A percentile compares a stretch with the other conserved stretches of the same genome.
phyloP scores from a whole-genome alignment of 2,797 vertebrate species.

The Danio choprae region DNA sequence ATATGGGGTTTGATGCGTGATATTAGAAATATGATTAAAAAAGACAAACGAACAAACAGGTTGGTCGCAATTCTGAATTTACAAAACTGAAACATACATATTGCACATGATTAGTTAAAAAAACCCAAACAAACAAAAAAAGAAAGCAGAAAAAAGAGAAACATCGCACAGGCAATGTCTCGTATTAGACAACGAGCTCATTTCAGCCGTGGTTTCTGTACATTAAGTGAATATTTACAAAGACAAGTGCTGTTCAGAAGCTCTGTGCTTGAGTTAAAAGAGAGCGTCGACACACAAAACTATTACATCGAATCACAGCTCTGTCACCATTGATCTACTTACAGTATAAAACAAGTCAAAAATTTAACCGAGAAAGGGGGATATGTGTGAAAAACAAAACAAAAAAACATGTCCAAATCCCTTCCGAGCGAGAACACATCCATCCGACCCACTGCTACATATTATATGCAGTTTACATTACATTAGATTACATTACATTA shows the following conservation, averaged over 20 bases:
- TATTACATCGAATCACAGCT: slow-evolving; percentile 40
- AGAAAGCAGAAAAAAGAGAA: slow-evolving; percentile 24
- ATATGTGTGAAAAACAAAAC: slow-evolving; percentile 46
- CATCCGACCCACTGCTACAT: slow-evolving; percentile 32
- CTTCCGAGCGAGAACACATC: slow-evolving; percentile 37
- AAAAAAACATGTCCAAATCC: slow-evolving; percentile 26
- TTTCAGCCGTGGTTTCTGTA: slow-evolving; percentile 51
- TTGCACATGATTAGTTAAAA: slow-evolving; percentile 74
- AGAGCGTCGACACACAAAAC: slow-evolving; percentile 34
- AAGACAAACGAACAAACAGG: slow-evolving; percentile 55
- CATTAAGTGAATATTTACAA: slow-evolving; percentile 57
- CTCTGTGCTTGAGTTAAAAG: slow-evolving; percentile 47
- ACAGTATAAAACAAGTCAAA: slow-evolving; percentile 51
- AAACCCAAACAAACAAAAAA: slow-evolving; percentile 58
- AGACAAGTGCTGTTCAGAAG: slow-evolving; percentile 57
- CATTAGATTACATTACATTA: slow-evolving; percentile 45
- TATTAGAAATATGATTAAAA: slow-evolving; percentile 52
- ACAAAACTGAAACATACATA: slow-evolving; percentile 74
- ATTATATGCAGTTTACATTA: slow-evolving; percentile 37
- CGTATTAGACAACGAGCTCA: slow-evolving; percentile 24
- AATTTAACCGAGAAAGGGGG: slow-evolving; percentile 25
- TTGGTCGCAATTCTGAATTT: slow-evolving; percentile 64
- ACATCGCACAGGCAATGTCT: slow-evolving; percentile 52
- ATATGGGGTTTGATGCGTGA: slow-evolving; percentile 62
- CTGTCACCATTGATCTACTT: slow-evolving; percentile 31